Evolutionary conservation across 2,113 vertebrate species (phyloP), one percentile per base, ranked within the genome.

Genomic region (Anguilla rostrata): DNA sequence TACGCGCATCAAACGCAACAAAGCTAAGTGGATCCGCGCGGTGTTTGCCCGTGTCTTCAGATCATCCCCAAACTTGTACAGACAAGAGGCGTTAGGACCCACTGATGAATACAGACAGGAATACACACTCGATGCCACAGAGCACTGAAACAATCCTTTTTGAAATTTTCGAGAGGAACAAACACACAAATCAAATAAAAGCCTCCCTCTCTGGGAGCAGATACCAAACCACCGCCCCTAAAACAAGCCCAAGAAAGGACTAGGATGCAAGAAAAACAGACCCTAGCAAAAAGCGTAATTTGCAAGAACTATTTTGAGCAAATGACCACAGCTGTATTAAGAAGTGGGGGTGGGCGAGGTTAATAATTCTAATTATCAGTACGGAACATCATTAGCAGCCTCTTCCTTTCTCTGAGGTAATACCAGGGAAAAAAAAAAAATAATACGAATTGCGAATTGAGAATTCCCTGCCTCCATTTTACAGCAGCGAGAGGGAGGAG

Each of bases 391-490:
- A 75, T 75, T 34, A 75, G 71, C n/a, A 9, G 6, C 34, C 26
- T 71, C 63, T 71, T 71, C 71, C n/a, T 34, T 75, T 75, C 26
- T 26, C 26, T 1, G 71, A 75, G 71, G 71, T 75, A 75, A 34
- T 75, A 6, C 71, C 11, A n/a, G 9, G 71, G 16, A 75, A 34
- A 75, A 34, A 71, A 71, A 71, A 71, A 75, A 75, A 75, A n/a
- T 75, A 34, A n/a, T 75, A 34, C 12, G 71, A 34, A 5, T 29
- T 75, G 71, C 34, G 71, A n/a, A 34, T 75, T 75, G n/a, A 29
- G 71, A 75, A 75, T 75, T 75, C 71, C 71, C 71, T 29, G 71
- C 71, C n/a, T 34, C 71, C 71, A 75, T 75, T 29, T 75, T 29
- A 12, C 71, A 75, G 71, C 71, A 75, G 71, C 34, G 40, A 22